phyloP scores from a whole-genome alignment of 2,113 vertebrate species.

The Phylloscopus trochiloides region DNA sequence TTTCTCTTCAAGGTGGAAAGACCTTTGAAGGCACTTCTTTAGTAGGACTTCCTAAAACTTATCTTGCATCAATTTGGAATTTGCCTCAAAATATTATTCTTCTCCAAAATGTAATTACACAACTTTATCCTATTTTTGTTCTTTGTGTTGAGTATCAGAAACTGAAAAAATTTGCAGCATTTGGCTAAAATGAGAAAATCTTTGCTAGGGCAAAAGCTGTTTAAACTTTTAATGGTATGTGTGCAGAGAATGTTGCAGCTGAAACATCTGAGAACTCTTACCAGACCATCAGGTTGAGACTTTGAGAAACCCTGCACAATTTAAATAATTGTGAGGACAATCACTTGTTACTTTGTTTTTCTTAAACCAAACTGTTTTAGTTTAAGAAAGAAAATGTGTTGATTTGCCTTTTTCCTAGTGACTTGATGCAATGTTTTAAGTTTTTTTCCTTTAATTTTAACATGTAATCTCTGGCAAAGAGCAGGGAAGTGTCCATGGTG shows the following conservation, averaged over 20 bases:
- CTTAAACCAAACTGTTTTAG: not conserved
- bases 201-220: not conserved
- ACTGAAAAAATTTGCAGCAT: not conserved
- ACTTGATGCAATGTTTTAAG: not conserved
- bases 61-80: not conserved
- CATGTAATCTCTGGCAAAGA: not conserved
- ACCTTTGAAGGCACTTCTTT: not conserved
- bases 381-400: not conserved
- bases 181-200: not conserved
- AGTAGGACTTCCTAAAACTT: not conserved
- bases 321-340: not conserved
- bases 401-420: not conserved
- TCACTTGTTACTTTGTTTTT: not conserved
- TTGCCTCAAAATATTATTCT: not conserved
- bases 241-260: not conserved
- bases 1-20: not conserved
- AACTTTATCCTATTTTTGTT: not conserved
- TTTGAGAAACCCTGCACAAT: not conserved
- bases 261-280: not conserved
- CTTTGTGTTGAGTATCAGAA: not conserved
- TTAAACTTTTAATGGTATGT: not conserved
- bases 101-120: not conserved
- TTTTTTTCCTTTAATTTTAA: not conserved
- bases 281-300: not conserved
- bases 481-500: not conserved